Evolutionary conservation across 2,888 invertebrate species (phyloP), one percentile per base, ranked within the genome.

Genomic region (Cheilosia variabilis): DNA sequence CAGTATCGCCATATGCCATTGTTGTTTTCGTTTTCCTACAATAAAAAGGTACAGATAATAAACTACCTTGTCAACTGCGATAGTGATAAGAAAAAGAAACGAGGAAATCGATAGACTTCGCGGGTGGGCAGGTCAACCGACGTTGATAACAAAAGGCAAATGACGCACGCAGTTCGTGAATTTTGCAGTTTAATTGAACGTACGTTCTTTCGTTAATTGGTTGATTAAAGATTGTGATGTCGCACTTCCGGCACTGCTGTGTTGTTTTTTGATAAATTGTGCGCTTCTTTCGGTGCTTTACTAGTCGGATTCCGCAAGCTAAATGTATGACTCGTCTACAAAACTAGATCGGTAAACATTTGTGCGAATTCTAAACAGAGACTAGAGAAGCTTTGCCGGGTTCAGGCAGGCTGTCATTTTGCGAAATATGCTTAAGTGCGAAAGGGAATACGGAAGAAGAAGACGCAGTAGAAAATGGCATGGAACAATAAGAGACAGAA

Each of bases 151-250:
- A 19, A 5, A 4, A 57, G 9, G 4, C 37, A 37, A 37, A 37
- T 71, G 78, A 78, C 63, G 71, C 78, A 72, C n/a, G 1, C 22
- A 24, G 0, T 19, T 7, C 7, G 4, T 7, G 6, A 41, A 52
- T 66, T 53, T 43, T 15, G 52, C 52, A 2, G 4, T 31, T 31
- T 10, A 9, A 43, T 55, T 31, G 9, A 17, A 55, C 69, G 31
- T 57, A 57, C 45, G n/a, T 3, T 47, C 6, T 41, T 22, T 10
- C 2, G 37, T 27, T 9, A 34, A 17, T 41, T 24, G 17, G 24
- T n/a, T 22, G 37, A 52, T 10, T 27, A 41, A 66, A 13, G 13
- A 13, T 3, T 24, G 10, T 52, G n/a, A 52, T 41, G 1, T 37
- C 65, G 13, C 37, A 24, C 22, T n/a, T 10, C 24, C 15, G 1